phyloP scores from a whole-genome alignment of 2,797 vertebrate species.

The Tangara arthus region DNA sequence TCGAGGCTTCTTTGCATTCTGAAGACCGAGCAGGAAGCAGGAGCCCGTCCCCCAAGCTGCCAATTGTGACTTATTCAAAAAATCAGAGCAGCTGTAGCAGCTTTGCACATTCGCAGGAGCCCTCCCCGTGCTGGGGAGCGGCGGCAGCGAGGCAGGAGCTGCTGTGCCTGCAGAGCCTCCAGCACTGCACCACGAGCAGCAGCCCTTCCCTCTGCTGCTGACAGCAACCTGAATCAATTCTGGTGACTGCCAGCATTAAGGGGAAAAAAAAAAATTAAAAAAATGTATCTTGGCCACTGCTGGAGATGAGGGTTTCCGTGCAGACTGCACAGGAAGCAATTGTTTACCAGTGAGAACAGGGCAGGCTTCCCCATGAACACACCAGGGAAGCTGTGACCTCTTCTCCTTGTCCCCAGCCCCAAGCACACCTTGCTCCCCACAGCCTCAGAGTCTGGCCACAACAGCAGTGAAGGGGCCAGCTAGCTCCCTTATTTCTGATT shows the following conservation, averaged over 20 bases:
- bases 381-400: background rate
- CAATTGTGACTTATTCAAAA: constrained; percentile 11
- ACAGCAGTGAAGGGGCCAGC: background rate
- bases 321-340: background rate
- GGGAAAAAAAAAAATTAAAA: fast-evolving
- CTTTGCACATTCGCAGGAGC: background rate
- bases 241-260: background rate
- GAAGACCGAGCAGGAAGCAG: background rate
- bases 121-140: background rate
- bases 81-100: background rate
- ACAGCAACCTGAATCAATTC: background rate
- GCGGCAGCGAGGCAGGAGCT: background rate
- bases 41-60: constrained; percentile 1
- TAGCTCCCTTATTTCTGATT: background rate
- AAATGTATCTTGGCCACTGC: background rate
- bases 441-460: background rate
- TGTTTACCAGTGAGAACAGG: fast-evolving
- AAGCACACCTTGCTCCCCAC: background rate
- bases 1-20: background rate
- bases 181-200: background rate
- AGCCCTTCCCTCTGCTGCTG: background rate
- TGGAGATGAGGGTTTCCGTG: background rate
- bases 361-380: background rate
- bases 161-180: background rate
- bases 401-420: background rate